phyloP scores from a whole-genome alignment of 2,797 vertebrate species.

The Nyctalus aviator region DNA sequence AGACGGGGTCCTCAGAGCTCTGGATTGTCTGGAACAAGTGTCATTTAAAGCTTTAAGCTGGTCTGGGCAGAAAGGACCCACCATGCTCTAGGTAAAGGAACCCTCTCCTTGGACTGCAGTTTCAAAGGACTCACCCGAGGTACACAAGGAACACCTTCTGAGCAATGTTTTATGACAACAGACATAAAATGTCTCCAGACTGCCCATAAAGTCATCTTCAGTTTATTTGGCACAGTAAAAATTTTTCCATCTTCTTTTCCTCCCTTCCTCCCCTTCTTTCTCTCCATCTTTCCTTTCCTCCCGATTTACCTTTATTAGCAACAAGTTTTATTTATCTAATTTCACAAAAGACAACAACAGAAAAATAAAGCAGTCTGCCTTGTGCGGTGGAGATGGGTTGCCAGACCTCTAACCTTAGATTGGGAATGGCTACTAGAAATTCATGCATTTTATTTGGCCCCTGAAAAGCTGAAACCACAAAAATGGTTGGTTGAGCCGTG shows the following conservation, averaged over 20 bases:
- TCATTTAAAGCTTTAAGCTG: not conserved
- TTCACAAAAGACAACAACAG: not conserved
- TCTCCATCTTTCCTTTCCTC: not conserved
- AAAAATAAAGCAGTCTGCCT: not conserved
- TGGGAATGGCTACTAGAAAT: not conserved
- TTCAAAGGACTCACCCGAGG: slow-evolving; percentile 20
- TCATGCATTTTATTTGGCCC: not conserved
- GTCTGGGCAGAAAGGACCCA: not conserved
- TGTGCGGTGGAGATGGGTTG: not conserved
- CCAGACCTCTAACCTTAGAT: not conserved
- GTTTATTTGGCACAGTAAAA: not conserved
- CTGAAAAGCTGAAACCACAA: slow-evolving; percentile 2
- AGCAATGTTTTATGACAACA: not conserved
- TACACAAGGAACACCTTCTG: not conserved
- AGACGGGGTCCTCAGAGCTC: not conserved
- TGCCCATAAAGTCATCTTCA: slow-evolving; percentile 14
- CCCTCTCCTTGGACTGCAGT: not conserved
- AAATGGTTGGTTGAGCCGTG: not conserved
- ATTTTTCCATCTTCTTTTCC: not conserved
- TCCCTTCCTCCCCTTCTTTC: no score
- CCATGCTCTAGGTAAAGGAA: not conserved
- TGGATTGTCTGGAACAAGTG: not conserved
- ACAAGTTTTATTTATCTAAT: not conserved
- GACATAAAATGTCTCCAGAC: slow-evolving; percentile 28
- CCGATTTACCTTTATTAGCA: not conserved